Evolutionary conservation across 2,888 invertebrate genomes (phyloP), one percentile per base, ranked within the genome.

Genomic region (Drosophila neutralis): DNA sequence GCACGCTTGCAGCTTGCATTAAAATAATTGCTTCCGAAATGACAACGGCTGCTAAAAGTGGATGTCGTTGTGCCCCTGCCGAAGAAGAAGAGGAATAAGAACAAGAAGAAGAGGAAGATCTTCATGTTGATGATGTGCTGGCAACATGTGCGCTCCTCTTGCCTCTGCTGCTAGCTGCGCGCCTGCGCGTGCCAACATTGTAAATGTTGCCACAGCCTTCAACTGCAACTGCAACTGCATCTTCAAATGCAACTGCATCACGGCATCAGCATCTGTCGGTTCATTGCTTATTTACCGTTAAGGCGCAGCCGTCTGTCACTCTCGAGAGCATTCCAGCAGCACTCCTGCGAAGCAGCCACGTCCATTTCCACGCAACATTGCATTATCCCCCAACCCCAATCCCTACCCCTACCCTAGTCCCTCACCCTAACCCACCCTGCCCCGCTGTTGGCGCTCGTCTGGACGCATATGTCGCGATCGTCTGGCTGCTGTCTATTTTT

Each of bases 11-110:
- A 75, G 83, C 76, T 76, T 81, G 85, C 85, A 83, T 89, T 80
- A 82, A 91, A 91, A 90, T 91, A 91, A 91, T 91, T 91, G 90
- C 90, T 91, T 90, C 91, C 91, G 91, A 92, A 81, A 91, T 90
- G 92, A 89, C 87, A 84, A 80, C 86, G 70, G 80, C 85, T 72
- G 76, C 79, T 76, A 81, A 83, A 83, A 86, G 80, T 73, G 76
- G 71, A 73, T 69, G 69, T 71, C 56, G 40, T 59, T 60, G 65
- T 70, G 74, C 70, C 71, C 75, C 75, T 73, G 78, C 69, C 27
- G 76, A 73, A 68, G 69, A 61, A 69, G 63, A 10, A 53, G 13
- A 36, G 18, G 24, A 27, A 7, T 68, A 67, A 60, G 76, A 73
- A 65, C 67, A 61, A 69, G 63, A 10, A 53, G 11, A 27, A 27